These are phyloP conservation scores for Siniperca obscura DNA, from an alignment of 2,797 vertebrate genomes.

Conservation along the genomic window DNA sequence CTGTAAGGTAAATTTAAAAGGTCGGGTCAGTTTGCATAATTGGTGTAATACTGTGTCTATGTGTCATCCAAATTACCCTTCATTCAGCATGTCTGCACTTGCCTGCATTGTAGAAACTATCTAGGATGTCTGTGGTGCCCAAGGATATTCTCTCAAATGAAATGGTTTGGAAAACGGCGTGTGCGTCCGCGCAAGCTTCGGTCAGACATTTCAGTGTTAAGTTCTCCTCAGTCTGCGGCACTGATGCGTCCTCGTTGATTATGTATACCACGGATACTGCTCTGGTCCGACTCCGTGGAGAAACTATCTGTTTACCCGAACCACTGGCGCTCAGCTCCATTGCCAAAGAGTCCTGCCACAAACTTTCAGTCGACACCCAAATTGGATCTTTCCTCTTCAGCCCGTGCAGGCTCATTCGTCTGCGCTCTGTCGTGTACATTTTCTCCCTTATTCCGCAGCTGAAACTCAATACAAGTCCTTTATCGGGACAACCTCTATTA, in stretches of 20 bases:
- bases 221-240: slow-evolving; percentile 80
- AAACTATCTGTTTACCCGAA: slow-evolving; percentile 59
- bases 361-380: slow-evolving; percentile 86
- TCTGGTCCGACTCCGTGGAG: slow-evolving; percentile 79
- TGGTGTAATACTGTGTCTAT: neutral
- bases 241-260: slow-evolving; percentile 78
- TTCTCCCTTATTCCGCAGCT: neutral
- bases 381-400: slow-evolving; percentile 74
- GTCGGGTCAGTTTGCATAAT: slow-evolving; percentile 23
- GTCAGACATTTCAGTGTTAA: slow-evolving; percentile 85
- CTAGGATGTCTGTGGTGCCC: slow-evolving; percentile 85
- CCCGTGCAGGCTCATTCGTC: slow-evolving; percentile 85
- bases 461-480: slow-evolving; percentile 16
- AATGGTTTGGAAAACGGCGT: slow-evolving; percentile 80
- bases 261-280: slow-evolving; percentile 87
- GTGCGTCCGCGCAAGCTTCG: slow-evolving; percentile 86
- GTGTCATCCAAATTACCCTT: neutral
- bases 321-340: slow-evolving; percentile 77
- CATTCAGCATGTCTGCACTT: slow-evolving; percentile 77
- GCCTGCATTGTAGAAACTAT: slow-evolving; percentile 93
- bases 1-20: slow-evolving; percentile 70
- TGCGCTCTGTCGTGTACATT: slow-evolving; percentile 86
- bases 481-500: neutral
- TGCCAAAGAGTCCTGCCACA: slow-evolving; percentile 89
- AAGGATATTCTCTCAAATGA: slow-evolving; percentile 85